Evolutionary conservation across 2,113 vertebrate species (phyloP).

Genomic region (Paramormyrops kingsleyae): DNA sequence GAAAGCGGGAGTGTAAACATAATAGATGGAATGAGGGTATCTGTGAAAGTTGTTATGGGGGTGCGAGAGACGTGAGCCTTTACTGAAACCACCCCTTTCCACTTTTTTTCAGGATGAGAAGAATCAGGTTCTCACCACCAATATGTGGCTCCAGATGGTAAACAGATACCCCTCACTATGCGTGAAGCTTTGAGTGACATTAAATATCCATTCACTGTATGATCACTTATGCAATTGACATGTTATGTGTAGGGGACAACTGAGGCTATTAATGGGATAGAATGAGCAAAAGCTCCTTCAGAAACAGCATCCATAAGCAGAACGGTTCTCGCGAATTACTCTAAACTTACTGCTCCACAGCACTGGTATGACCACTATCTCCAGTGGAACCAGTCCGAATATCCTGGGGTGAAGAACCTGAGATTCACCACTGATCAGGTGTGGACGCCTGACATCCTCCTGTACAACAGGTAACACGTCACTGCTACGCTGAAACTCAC

Average conservation of each 20-base stretch:
- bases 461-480: slow-evolving; percentile 67
- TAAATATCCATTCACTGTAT: background rate
- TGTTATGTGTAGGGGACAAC: background rate
- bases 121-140: slow-evolving; percentile 69
- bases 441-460: slow-evolving; percentile 69
- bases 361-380: slow-evolving; percentile 68
- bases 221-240: background rate
- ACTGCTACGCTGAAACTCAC: background rate
- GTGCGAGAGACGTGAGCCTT: background rate
- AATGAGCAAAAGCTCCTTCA: background rate
- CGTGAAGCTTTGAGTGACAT: background rate
- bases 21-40: background rate
- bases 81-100: slow-evolving; percentile 13
- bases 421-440: slow-evolving; percentile 68
- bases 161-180: slow-evolving; percentile 23
- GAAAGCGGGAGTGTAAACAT: background rate
- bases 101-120: slow-evolving; percentile 64
- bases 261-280: background rate
- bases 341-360: slow-evolving; percentile 32
- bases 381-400: slow-evolving; percentile 69
- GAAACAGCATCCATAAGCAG: background rate
- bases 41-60: background rate
- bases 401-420: slow-evolving; percentile 67
- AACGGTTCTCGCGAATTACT: background rate
- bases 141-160: slow-evolving; percentile 73